Conservation (phyloP, 2,797 vertebrate species). For the Chelmon rostratus region DNA sequence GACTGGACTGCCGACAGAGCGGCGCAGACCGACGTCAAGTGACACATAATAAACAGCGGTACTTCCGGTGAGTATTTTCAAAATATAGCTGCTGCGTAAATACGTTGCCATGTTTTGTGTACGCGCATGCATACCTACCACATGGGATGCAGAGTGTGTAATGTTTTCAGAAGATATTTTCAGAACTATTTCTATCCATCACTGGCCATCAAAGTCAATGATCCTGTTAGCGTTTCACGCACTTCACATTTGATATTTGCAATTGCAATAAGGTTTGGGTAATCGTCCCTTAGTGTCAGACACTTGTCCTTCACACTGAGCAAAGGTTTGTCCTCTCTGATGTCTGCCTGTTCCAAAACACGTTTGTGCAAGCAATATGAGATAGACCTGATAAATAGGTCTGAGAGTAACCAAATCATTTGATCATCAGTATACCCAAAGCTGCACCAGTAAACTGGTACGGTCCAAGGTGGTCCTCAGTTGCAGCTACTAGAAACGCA, state of each 20-base stretch:
- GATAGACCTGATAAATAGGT: no score
- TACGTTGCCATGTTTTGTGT: background rate
- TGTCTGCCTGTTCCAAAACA: background rate
- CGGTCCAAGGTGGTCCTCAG: background rate
- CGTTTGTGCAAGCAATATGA: background rate
- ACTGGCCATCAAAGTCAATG: background rate
- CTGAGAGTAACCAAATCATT: background rate
- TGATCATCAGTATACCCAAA: background rate
- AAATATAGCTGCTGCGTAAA: background rate
- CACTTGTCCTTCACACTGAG: background rate
- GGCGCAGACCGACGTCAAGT: background rate
- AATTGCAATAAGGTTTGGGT: background rate
- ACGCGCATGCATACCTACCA: no score
- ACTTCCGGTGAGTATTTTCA: constrained; percentile 42
- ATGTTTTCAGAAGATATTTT: background rate
- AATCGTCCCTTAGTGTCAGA: background rate
- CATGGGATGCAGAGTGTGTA: no score
- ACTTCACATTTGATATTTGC: background rate
- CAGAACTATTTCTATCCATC: background rate
- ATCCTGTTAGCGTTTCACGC: background rate
- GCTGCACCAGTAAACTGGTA: background rate
- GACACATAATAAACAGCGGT: fast-evolving
- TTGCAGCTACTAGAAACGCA: background rate
- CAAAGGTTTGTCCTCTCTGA: background rate
- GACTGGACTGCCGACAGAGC: constrained; percentile 35